A percentile compares a stretch with the other conserved stretches of the same genome.
phyloP scores from a whole-genome alignment of 2,113 vertebrate genomes.

The Ceyx margarethae region DNA sequence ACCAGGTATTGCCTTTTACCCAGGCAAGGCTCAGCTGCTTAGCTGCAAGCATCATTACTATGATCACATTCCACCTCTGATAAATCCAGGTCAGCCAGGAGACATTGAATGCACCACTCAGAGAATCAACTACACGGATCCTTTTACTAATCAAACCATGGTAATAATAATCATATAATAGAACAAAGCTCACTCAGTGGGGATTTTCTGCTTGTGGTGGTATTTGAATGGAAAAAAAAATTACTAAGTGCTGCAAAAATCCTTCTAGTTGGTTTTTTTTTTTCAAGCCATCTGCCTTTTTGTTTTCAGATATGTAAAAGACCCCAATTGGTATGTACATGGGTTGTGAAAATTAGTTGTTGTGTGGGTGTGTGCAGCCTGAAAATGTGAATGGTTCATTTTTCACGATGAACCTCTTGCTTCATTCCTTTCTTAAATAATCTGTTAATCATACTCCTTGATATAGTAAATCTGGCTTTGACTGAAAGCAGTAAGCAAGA shows the following conservation, averaged over 20 bases:
- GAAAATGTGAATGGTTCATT: background rate
- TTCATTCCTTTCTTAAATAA: background rate
- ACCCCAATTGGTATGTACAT: background rate
- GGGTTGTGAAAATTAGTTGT: background rate
- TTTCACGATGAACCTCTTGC: background rate
- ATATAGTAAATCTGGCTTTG: background rate
- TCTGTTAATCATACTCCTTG: background rate
- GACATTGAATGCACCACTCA: conserved; percentile 78
- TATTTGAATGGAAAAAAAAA: background rate
- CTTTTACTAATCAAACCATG: conserved; percentile 85
- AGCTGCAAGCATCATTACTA: conserved; percentile 91
- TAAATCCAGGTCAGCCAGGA: conserved; percentile 79
- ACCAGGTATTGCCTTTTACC: conserved; percentile 92
- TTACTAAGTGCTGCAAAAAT: background rate
- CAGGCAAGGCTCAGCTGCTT: conserved; percentile 84
- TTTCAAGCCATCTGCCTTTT: background rate
- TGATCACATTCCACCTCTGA: conserved; percentile 84
- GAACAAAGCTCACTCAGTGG: background rate
- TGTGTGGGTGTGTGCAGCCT: background rate
- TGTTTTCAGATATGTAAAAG: background rate
- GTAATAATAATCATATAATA: conserved; percentile 63
- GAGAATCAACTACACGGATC: conserved; percentile 85
- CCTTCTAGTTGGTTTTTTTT: background rate
- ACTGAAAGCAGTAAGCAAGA: background rate
- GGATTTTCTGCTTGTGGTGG: background rate